These are phyloP conservation scores for Microplitis demolitor DNA, from an alignment of 1,140 invertebrate species.

Conservation along the genomic window DNA sequence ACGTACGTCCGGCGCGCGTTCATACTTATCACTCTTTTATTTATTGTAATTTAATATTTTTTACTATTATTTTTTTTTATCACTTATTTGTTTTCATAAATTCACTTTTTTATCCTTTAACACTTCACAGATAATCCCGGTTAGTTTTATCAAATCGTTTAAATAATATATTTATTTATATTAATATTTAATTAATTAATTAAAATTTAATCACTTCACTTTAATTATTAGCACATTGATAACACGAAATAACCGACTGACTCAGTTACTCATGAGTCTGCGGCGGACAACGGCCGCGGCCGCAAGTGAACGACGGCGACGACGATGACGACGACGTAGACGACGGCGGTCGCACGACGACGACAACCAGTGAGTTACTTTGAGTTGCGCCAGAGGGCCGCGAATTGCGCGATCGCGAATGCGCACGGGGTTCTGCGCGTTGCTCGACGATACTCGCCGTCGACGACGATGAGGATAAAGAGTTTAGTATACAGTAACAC, in stretches of 20 bases:
- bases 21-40: constrained; percentile 29
- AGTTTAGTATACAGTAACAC: background rate
- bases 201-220: no score
- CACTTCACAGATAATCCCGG: background rate
- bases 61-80: constrained; percentile 4
- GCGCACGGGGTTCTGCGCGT: no score
- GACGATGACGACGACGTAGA: background rate
- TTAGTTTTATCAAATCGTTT: no score
- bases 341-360: no score
- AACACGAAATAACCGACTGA: no score
- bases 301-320: constrained; percentile 18
- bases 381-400: no score
- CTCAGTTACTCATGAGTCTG: background rate
- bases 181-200: no score
- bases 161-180: no score
- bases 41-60: background rate
- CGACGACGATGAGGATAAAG: background rate
- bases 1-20: constrained; percentile 31
- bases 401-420: background rate
- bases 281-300: constrained; percentile 6
- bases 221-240: no score
- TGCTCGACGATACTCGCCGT: background rate
- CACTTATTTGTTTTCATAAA: background rate
- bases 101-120: background rate
- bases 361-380: no score